Conservation (phyloP, 1,140 invertebrate genomes). For the Drosophila pseudoobscura region DNA sequence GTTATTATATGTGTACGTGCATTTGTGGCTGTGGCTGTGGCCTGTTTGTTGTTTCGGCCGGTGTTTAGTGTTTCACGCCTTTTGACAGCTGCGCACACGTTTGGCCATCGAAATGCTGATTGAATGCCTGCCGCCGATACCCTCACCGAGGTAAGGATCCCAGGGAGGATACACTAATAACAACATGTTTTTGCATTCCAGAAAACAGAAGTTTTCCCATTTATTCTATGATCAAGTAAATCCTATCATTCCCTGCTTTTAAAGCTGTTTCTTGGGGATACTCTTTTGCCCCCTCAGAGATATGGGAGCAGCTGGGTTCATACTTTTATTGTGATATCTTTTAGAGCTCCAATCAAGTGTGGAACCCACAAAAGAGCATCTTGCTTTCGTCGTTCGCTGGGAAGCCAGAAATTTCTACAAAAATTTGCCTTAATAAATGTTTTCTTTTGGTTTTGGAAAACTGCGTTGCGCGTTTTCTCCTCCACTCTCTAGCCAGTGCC, state of each 20-base stretch:
- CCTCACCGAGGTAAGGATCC: conserved; percentile 9
- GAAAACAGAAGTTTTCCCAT: too few species aligned
- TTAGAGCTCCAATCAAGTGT: background rate
- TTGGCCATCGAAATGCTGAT: conserved; percentile 36
- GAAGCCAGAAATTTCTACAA: background rate
- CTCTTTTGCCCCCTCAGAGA: too few species aligned
- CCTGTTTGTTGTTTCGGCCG: conserved; percentile 36
- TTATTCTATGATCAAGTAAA: too few species aligned
- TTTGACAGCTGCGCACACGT: conserved; percentile 58
- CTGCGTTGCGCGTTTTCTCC: conserved; percentile 57
- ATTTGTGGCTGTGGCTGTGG: conserved; percentile 44
- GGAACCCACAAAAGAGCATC: conserved; percentile 5
- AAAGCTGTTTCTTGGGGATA: background rate
- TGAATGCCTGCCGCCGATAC: conserved; percentile 31
- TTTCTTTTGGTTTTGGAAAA: conserved; percentile 46
- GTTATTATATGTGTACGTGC: conserved; percentile 35
- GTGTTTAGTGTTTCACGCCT: conserved; percentile 45
- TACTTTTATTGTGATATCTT: too few species aligned
- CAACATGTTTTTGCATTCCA: too few species aligned
- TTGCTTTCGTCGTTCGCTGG: background rate
- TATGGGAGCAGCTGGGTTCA: background rate
- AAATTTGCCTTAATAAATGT: conserved; percentile 42
- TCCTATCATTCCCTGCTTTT: background rate
- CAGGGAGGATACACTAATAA: too few species aligned
- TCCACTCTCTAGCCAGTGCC: conserved; percentile 35